Evolutionary conservation across 2,113 vertebrate genomes (phyloP), one percentile per base, ranked within the genome.

Genomic region (Dascyllus trimaculatus): DNA sequence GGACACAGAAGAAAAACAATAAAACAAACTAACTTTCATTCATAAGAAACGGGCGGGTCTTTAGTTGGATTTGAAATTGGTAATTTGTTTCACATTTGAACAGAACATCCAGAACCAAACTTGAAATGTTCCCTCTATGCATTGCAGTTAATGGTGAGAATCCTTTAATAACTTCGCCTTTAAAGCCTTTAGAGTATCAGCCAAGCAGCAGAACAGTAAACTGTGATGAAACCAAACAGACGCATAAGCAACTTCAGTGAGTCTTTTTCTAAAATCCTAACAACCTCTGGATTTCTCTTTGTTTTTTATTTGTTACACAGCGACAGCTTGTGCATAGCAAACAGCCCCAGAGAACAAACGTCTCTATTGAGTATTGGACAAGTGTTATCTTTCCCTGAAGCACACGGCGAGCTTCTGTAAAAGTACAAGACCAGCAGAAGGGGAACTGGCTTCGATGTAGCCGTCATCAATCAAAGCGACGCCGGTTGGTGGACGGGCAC

Each of bases 391-490:
- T 57, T 52, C 17, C 66, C 38, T 9, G 5, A 32, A 24, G 65
- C 46, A n/a, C 29, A 15, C 22, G 0, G 9, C 19, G 22, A 45
- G 51, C 24, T 17, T 18, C 2, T 0, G 54, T 67, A 6, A 75
- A 67, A 57, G 43, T 32, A 73, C 43, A 2, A 57, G 26, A 67
- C 15, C 54, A 60, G 40, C 21, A 58, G 54, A 64, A 67, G 35
- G 18, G 35, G 21, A 38, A 54, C 29, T 14, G 53, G 45, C 43
- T 51, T 57, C 24, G 5, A 67, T 48, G 74, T 18, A 72, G 71
- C 77, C 40, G 6, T 87, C 89, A 91, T 91, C 86, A 88, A 91
- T 93, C 90, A 93, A 66, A 75, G 43, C 38, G 13, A 45, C 45
- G 45, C 21, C 14, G 54, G 60, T 67, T 11, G 25, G 54, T 40